These are phyloP conservation scores for Eurosta solidaginis DNA, from an alignment of 1,140 invertebrate species.

Conservation along the genomic window DNA sequence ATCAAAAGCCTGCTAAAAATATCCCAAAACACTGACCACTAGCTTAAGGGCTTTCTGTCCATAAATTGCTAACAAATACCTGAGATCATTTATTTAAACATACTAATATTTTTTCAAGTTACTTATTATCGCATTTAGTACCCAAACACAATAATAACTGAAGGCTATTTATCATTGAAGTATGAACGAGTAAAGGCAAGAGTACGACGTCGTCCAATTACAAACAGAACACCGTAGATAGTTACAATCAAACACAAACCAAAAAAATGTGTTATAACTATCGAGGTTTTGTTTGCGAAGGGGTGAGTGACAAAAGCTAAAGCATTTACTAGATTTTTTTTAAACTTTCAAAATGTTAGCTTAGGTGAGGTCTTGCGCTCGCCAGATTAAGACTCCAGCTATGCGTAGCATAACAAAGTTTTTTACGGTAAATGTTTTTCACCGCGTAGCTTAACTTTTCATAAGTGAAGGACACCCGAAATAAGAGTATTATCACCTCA, in stretches of 20 bases:
- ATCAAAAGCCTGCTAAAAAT: background rate
- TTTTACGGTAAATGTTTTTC: too few species aligned
- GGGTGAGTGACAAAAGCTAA: too few species aligned
- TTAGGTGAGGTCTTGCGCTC: too few species aligned
- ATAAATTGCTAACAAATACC: too few species aligned
- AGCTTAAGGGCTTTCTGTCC: background rate
- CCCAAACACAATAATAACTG: conserved; percentile 3
- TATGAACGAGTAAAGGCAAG: background rate
- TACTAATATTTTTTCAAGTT: background rate
- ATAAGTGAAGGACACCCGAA: background rate
- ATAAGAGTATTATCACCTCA: background rate
- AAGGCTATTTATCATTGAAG: conserved; percentile 21
- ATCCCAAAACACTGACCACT: background rate
- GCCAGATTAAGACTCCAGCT: too few species aligned
- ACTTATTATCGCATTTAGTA: background rate
- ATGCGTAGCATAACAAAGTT: too few species aligned
- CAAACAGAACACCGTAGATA: background rate
- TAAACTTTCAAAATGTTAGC: too few species aligned
- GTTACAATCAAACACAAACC: background rate
- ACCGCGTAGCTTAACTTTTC: too few species aligned
- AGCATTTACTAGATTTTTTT: too few species aligned
- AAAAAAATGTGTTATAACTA: background rate
- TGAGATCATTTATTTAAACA: too few species aligned
- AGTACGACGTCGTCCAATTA: background rate
- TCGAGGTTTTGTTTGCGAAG: too few species aligned